Percentiles rank a stretch among this genome's conserved stretches.
phyloP scores from a whole-genome alignment of 2,797 vertebrate genomes.

The Chelon labrosus region DNA sequence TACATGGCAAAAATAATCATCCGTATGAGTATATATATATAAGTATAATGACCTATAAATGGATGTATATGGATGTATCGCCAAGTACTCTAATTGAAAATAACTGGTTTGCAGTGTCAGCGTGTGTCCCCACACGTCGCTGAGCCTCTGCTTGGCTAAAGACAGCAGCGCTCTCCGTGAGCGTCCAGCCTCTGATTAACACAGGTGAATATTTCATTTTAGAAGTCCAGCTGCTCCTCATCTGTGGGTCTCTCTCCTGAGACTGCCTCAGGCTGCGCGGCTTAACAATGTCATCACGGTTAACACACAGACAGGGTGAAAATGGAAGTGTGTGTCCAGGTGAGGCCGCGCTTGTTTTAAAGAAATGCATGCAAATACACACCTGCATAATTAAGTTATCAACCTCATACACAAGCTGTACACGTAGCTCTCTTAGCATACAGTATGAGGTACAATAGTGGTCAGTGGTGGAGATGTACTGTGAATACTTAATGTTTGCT shows the following conservation, averaged over 20 bases:
- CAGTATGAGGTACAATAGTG: not conserved
- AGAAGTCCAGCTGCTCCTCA: slow-evolving; percentile 73
- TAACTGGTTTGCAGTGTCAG: not conserved
- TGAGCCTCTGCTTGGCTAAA: slow-evolving; percentile 30
- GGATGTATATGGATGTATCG: not conserved
- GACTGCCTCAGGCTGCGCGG: slow-evolving; percentile 47
- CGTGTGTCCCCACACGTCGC: not conserved
- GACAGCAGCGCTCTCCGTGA: slow-evolving; percentile 20
- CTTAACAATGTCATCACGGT: slow-evolving; percentile 51
- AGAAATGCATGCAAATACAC: not conserved
- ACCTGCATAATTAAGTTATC: not conserved
- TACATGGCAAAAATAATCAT: not conserved
- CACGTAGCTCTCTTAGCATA: not conserved
- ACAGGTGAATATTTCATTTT: slow-evolving; percentile 74
- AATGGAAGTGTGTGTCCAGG: slow-evolving; percentile 7
- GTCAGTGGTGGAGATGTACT: slow-evolving; percentile 22
- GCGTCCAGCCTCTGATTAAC: slow-evolving; percentile 63
- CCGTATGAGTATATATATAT: not conserved
- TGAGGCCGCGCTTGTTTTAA: not conserved
- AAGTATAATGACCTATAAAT: not conserved
- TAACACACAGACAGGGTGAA: slow-evolving; percentile 13
- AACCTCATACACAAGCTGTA: no score
- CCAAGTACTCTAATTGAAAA: not conserved
- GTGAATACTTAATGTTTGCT: slow-evolving; percentile 24
- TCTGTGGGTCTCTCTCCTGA: slow-evolving; percentile 62